These are phyloP conservation scores for Pogonocichla stellata DNA, from an alignment of 2,113 vertebrate genomes.

Conservation along the genomic window DNA sequence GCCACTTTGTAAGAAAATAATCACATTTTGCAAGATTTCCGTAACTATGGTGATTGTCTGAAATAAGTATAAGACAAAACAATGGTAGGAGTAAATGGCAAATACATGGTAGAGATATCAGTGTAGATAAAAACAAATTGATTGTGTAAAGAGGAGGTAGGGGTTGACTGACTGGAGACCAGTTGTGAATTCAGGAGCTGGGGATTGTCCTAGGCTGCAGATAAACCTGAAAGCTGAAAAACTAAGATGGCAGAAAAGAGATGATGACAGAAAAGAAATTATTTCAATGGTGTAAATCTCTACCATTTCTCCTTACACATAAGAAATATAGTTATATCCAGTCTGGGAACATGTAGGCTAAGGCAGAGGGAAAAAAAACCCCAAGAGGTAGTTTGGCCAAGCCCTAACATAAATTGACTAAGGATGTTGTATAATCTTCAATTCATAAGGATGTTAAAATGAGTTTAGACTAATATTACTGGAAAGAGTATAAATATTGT, in stretches of 20 bases:
- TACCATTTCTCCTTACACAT: fast-evolving
- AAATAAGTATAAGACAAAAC: background rate
- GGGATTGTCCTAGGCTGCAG: background rate
- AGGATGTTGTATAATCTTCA: background rate
- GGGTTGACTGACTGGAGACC: background rate
- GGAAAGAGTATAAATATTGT: background rate
- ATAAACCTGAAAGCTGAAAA: background rate
- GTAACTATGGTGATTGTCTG: fast-evolving
- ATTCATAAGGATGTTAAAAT: background rate
- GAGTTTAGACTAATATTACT: background rate
- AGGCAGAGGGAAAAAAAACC: background rate
- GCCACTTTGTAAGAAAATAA: background rate
- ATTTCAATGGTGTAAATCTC: background rate
- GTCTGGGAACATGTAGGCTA: background rate
- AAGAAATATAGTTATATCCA: background rate
- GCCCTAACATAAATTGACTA: background rate
- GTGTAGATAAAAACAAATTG: background rate
- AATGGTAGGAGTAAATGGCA: background rate
- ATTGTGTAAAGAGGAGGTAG: background rate
- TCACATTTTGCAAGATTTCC: background rate
- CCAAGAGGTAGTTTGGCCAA: background rate
- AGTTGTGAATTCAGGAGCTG: background rate
- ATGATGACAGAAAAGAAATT: background rate
- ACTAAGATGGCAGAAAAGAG: background rate
- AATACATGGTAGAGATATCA: background rate